Evolutionary conservation across 64 coral and sea anemone genomes (phyloP).

Genomic region (Stichodactyla helianthus): DNA sequence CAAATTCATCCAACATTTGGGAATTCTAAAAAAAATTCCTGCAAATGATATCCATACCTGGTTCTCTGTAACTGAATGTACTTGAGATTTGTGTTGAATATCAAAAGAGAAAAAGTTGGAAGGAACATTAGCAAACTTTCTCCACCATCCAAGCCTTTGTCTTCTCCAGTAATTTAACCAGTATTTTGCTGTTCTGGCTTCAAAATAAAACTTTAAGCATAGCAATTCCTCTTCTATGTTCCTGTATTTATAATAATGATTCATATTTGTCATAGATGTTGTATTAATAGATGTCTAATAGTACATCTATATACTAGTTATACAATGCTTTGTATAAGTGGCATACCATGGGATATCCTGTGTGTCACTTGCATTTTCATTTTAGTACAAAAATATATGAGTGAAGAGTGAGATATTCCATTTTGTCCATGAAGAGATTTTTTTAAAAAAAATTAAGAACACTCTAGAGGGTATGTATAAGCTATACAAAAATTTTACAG

Average conservation of each 20-base stretch:
- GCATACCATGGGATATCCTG: no score
- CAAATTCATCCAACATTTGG: no score
- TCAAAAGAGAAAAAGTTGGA: constrained; percentile 64
- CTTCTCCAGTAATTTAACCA: constrained; percentile 94
- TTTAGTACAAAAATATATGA: no score
- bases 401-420: no score
- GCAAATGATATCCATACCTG: not conserved
- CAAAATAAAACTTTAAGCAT: constrained; percentile 61
- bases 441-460: no score
- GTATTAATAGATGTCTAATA: no score
- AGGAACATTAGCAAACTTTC: constrained; percentile 83
- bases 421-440: no score
- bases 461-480: no score
- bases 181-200: constrained; percentile 56
- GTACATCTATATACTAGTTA: no score
- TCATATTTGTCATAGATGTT: not conserved
- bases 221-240: constrained; percentile 55
- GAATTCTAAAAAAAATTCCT: not conserved
- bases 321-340: no score
- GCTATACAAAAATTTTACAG: no score
- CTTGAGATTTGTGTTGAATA: constrained; percentile 21
- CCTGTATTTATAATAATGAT: constrained; percentile 34
- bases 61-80: not conserved
- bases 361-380: no score
- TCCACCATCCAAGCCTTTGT: constrained; percentile 94